Conservation (phyloP, 2,797 vertebrate species). For the Coracias cyanogaster region DNA sequence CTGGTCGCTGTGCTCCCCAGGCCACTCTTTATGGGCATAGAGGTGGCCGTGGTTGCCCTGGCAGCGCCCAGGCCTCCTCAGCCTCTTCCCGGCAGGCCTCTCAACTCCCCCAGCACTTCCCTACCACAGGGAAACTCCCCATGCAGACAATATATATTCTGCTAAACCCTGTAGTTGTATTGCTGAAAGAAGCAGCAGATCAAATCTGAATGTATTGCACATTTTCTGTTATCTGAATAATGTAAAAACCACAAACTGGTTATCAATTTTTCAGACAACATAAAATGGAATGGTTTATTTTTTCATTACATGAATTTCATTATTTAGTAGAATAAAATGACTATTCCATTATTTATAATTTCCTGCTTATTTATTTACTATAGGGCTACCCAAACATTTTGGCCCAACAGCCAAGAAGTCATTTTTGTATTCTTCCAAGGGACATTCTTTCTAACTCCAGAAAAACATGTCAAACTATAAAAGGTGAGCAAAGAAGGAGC, state of each 20-base stretch:
- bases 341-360: conserved; percentile 56
- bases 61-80: background rate
- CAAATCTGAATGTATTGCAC: background rate
- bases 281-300: conserved; percentile 46
- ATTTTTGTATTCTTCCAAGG: background rate
- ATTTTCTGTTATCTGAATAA: conserved; percentile 39
- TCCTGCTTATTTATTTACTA: conserved; percentile 48
- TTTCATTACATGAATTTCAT: conserved; percentile 52
- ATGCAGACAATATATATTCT: background rate
- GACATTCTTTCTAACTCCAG: background rate
- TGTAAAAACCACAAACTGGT: conserved; percentile 29
- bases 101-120: background rate
- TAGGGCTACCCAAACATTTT: background rate
- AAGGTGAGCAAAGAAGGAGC: background rate
- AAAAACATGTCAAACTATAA: background rate
- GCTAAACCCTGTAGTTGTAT: background rate
- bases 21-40: background rate
- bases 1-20: background rate
- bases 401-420: background rate
- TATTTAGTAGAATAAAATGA: conserved; percentile 59
- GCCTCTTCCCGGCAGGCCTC: background rate
- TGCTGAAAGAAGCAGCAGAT: background rate
- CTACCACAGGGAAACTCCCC: background rate
- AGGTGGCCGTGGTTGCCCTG: background rate
- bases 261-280: conserved; percentile 62